These are phyloP conservation scores for Drosophila quinaria DNA, from an alignment of 2,888 invertebrate genomes.

Conservation along the genomic window DNA sequence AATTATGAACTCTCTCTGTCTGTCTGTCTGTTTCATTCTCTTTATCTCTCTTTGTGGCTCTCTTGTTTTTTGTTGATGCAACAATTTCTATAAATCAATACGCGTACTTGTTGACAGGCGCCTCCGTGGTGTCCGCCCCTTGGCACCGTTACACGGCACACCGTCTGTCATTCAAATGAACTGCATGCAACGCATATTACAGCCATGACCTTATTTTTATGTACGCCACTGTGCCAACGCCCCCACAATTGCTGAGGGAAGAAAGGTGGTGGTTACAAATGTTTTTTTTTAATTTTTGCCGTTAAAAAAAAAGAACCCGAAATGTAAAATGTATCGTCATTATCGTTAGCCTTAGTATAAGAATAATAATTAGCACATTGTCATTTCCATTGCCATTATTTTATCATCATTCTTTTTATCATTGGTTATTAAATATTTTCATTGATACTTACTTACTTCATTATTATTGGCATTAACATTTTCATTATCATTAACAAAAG, in stretches of 20 bases:
- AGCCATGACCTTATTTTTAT: conserved; percentile 67
- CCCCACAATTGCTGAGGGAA: background rate
- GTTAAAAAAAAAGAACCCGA: no score
- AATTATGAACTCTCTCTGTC: conserved; percentile 49
- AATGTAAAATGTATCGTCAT: background rate
- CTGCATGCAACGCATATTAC: conserved; percentile 29
- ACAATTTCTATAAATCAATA: conserved; percentile 74
- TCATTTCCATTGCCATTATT: background rate
- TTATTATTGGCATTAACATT: background rate
- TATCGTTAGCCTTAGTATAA: background rate
- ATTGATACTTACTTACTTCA: background rate
- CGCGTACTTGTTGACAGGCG: conserved; percentile 67
- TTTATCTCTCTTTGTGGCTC: conserved; percentile 6
- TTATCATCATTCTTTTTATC: background rate
- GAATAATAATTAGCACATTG: background rate
- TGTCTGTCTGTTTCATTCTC: conserved; percentile 1
- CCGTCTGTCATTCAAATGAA: conserved; percentile 42
- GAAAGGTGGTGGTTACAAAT: conserved; percentile 1
- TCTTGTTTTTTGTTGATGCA: conserved; percentile 38
- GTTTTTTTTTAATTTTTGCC: conserved; percentile 3
- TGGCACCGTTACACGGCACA: conserved; percentile 38
- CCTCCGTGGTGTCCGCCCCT: conserved; percentile 26
- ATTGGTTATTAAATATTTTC: background rate
- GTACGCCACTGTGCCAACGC: conserved; percentile 66
- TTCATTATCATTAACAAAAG: background rate